Evolutionary conservation across 2,113 vertebrate species (phyloP).

Genomic region (Speoplatyrhinus poulsoni): DNA sequence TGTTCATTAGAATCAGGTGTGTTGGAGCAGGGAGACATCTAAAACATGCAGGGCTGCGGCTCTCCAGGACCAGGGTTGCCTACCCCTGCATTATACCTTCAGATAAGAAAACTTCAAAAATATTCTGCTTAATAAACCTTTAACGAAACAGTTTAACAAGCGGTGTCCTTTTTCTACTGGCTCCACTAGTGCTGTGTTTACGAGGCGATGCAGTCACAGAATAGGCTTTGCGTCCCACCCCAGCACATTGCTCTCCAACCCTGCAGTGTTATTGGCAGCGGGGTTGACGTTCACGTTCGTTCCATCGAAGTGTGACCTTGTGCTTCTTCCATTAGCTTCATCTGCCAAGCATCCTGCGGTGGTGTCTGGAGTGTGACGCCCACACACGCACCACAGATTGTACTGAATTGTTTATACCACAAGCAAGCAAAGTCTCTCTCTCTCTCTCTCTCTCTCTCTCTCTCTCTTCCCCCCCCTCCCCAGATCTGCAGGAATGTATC

Average conservation of each 20-base stretch:
- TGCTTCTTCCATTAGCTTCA: constrained; percentile 20
- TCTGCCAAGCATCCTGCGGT: constrained; percentile 20
- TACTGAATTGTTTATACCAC: background rate
- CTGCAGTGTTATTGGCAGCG: background rate
- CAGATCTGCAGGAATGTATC: background rate
- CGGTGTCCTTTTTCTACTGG: no score
- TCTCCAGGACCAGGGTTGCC: no score
- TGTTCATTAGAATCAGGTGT: no score
- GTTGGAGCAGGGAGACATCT: no score
- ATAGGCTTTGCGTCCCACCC: background rate
- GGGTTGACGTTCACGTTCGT: constrained; percentile 6
- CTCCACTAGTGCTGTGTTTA: no score
- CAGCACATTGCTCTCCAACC: background rate
- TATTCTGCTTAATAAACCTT: no score
- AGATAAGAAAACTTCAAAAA: no score
- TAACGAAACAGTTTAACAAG: no score
- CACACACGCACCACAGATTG: background rate
- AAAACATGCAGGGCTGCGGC: no score
- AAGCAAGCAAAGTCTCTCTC: background rate
- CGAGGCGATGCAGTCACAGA: background rate
- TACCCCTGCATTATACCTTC: no score
- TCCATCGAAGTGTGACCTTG: constrained; percentile 8
- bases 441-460: background rate
- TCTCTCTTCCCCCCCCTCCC: background rate
- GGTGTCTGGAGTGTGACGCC: background rate